Evolutionary conservation across 1,140 invertebrate species (phyloP), one percentile per base, ranked within the genome.

Genomic region (Zaprionus ornatus): DNA sequence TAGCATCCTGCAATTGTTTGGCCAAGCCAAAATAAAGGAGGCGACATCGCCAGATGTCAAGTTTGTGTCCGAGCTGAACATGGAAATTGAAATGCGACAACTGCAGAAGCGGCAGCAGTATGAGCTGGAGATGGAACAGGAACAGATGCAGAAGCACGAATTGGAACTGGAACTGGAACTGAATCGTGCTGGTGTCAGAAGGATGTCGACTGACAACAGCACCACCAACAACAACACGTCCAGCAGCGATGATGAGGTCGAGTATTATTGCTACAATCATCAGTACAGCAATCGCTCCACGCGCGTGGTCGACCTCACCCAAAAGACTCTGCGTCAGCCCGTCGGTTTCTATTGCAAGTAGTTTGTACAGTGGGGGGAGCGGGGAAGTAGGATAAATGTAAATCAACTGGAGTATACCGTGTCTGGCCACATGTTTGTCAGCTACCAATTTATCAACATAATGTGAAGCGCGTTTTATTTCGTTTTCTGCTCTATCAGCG

Each of bases 401-500:
- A 17, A 35, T 65, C 19, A 37, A 37, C 29, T 29, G 4, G 15
- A 50, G 19, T 21, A 23, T 13, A 50, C 5, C 15, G 21, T 10
- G 12, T 4, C 17, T 55, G 64, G 35, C 50, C 27, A 50, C 15
- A 59, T 32, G 19, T 35, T 57, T 37, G 35, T 61, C 23, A 42
- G 42, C 66, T 15, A 25, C n/a, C 57, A 50, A 52, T 52, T 61
- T 61, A 54, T 52, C 17, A 52, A 37, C 42, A 17, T 13, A n/a
- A 67, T 29, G 17, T 13, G 7, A 57, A 57, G 23, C 40, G 27
- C 7, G 21, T 35, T 57, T 57, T 35, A n/a, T 29, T 25, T 55
- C 12, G 15, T 56, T 40, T 37, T 45, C 40, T 55, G 52, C 42
- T 27, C 12, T n/a, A 65, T 71, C 69, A 37, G 63, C 69, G 21